These are phyloP conservation scores for Thereva unica DNA, from an alignment of 2,888 invertebrate species.

Conservation along the genomic window DNA sequence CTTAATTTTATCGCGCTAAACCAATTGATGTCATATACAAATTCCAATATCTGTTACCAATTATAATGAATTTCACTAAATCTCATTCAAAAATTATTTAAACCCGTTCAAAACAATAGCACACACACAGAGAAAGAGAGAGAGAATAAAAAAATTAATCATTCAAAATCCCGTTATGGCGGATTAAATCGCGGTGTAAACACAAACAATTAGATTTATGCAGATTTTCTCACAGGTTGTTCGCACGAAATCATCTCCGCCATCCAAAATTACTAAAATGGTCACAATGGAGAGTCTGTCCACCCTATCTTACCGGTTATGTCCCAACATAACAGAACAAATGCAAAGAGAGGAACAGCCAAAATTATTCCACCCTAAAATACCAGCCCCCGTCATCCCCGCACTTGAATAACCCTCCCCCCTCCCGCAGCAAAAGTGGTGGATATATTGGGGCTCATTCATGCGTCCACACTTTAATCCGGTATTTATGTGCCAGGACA, in stretches of 20 bases:
- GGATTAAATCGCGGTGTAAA: slow-evolving; percentile 41
- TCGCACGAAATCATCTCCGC: slow-evolving; percentile 26
- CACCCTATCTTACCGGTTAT: slow-evolving; percentile 4
- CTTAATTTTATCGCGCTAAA: too few relatives aligned
- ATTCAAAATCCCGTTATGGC: slow-evolving; percentile 40
- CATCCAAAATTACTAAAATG: slow-evolving; percentile 10
- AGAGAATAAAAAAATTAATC: slow-evolving; percentile 38
- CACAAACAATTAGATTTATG: slow-evolving; percentile 43
- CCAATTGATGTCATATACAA: too few relatives aligned
- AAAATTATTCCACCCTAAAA: slow-evolving; percentile 29
- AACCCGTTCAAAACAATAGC: not conserved
- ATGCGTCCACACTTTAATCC: slow-evolving; percentile 42
- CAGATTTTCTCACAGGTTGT: slow-evolving; percentile 41
- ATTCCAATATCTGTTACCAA: too few relatives aligned
- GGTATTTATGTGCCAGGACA: slow-evolving; percentile 42
- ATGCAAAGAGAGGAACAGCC: slow-evolving; percentile 36
- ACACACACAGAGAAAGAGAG: not conserved
- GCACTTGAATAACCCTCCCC: slow-evolving; percentile 10
- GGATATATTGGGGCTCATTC: slow-evolving; percentile 40
- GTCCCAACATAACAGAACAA: slow-evolving; percentile 16
- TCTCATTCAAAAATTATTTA: not conserved
- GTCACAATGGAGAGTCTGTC: slow-evolving; percentile 1
- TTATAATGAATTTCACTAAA: too few relatives aligned
- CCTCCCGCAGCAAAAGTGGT: slow-evolving; percentile 9
- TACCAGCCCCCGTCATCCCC: not conserved